phyloP scores from a whole-genome alignment of 2,888 invertebrate genomes.

The Apamea monoglypha region DNA sequence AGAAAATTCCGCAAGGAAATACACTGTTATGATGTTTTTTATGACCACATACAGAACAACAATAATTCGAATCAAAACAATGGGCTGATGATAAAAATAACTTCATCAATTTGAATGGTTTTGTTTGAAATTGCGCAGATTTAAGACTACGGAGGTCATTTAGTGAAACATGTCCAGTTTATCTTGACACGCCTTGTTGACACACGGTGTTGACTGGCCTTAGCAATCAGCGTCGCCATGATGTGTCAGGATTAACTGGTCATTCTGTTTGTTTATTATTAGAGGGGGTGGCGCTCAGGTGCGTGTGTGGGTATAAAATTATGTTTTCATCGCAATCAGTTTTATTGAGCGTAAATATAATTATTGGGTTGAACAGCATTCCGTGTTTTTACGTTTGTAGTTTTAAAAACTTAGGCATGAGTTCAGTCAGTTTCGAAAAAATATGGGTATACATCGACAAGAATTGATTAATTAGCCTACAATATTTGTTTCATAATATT shows the following conservation, averaged over 20 bases:
- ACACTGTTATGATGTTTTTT: constrained; percentile 28
- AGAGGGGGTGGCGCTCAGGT: constrained; percentile 22
- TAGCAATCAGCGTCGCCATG: constrained; percentile 1
- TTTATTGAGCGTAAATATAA: constrained; percentile 16
- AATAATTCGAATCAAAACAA: constrained; percentile 47
- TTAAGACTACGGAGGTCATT: constrained; percentile 37
- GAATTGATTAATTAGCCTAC: background rate
- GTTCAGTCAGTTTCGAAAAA: background rate
- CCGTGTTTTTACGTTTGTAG: background rate
- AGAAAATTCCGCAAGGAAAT: constrained; percentile 51
- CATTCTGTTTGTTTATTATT: constrained; percentile 36
- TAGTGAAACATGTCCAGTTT: background rate
- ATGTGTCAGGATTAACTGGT: constrained; percentile 18
- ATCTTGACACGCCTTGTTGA: background rate
- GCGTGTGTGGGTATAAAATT: constrained; percentile 21
- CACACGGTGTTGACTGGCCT: background rate
- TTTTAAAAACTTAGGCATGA: background rate
- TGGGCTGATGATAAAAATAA: constrained; percentile 33
- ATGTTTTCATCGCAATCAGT: constrained; percentile 40
- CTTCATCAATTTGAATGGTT: constrained; percentile 26
- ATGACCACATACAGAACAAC: constrained; percentile 32
- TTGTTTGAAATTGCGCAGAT: constrained; percentile 52
- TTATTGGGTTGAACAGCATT: constrained; percentile 24
- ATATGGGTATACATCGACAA: background rate
- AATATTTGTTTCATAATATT: background rate